A percentile compares a stretch with the other conserved stretches of the same genome.
Conservation (phyloP, 2,797 vertebrate genomes). For the Mus caroli region DNA sequence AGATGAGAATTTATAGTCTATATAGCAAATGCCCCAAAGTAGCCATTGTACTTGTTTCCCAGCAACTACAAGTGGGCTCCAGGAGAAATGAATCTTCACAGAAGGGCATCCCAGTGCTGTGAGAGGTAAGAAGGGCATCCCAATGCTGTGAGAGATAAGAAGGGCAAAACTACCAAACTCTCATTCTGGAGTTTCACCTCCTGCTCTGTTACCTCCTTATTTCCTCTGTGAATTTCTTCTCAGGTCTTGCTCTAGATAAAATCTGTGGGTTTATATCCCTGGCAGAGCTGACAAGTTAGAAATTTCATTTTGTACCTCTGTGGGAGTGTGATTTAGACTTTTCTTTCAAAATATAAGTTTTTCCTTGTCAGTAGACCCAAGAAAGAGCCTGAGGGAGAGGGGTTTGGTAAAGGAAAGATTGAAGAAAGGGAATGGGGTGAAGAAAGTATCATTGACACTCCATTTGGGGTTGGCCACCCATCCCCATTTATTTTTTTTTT, state of each 20-base stretch:
- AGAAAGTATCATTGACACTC: not conserved
- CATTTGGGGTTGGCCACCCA: too few relatives aligned
- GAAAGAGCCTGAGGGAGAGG: not conserved
- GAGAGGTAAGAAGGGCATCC: not conserved
- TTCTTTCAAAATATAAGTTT: conserved; percentile 21
- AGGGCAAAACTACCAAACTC: not conserved
- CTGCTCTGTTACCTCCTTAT: not conserved
- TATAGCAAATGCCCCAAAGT: not conserved
- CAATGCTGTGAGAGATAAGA: not conserved
- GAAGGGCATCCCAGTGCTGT: not conserved
- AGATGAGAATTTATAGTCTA: conserved; percentile 38
- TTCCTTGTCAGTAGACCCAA: conserved; percentile 20
- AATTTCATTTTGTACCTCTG: conserved; percentile 6
- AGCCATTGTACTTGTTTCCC: not conserved
- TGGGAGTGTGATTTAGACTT: conserved; percentile 23
- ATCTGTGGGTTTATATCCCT: conserved; percentile 12
- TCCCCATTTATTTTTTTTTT: too few relatives aligned
- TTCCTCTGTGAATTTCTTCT: conserved; percentile 8
- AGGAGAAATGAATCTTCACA: not conserved
- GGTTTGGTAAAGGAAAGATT: conserved; percentile 38
- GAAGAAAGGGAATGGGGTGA: not conserved
- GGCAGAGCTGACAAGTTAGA: conserved; percentile 43
- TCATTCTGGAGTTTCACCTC: not conserved
- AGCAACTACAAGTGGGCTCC: not conserved
- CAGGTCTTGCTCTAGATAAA: conserved; percentile 1